phyloP scores from a whole-genome alignment of 2,888 invertebrate genomes.

The Epistrophe grossulariae region DNA sequence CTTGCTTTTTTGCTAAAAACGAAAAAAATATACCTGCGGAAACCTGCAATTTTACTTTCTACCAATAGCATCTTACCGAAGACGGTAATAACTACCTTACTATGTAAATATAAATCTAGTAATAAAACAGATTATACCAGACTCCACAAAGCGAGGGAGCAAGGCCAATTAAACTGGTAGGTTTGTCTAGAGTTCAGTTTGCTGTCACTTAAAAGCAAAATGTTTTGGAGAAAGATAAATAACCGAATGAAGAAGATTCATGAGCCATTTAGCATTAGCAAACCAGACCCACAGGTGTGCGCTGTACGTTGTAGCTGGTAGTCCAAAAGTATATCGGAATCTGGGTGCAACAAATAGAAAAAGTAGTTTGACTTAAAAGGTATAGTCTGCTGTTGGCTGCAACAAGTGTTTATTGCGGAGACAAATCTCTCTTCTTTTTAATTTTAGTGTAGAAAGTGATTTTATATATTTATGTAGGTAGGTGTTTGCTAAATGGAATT shows the following conservation, averaged over 20 bases:
- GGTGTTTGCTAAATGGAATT: background rate
- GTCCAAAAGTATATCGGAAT: conserved; percentile 9
- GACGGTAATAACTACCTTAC: background rate
- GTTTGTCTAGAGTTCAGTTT: conserved; percentile 28
- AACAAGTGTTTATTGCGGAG: conserved; percentile 37
- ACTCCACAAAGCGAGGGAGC: conserved; percentile 27
- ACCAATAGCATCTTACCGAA: background rate
- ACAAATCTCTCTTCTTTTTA: conserved; percentile 36
- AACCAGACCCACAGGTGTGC: conserved; percentile 56
- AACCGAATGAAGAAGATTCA: conserved; percentile 36
- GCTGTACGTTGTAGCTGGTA: background rate
- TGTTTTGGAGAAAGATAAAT: conserved; percentile 51
- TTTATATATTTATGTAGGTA: conserved; percentile 1
- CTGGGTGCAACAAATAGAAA: conserved; percentile 23
- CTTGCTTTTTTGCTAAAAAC: background rate
- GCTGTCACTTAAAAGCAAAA: conserved; percentile 60
- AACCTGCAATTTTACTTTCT: conserved; percentile 26
- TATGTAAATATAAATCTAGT: background rate
- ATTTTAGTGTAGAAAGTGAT: conserved; percentile 56
- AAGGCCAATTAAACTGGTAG: conserved; percentile 34
- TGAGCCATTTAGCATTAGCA: conserved; percentile 30
- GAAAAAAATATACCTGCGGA: background rate
- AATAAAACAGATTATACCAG: background rate
- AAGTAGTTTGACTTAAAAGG: conserved; percentile 33
- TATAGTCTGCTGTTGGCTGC: conserved; percentile 1